phyloP scores from a whole-genome alignment of 1,140 invertebrate genomes.

The Cherax destructor region DNA sequence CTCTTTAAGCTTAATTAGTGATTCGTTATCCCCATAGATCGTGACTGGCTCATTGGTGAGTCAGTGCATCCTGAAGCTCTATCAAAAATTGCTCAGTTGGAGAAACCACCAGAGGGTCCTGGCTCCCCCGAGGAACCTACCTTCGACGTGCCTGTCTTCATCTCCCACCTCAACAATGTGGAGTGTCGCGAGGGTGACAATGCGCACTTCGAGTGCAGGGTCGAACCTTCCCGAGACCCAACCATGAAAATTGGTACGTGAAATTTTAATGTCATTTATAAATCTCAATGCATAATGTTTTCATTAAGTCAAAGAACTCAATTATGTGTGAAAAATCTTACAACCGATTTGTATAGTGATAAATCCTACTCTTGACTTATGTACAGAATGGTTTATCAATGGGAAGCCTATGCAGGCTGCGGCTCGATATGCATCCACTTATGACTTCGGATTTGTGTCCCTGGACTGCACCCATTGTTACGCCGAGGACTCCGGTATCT shows the following conservation, averaged over 20 bases:
- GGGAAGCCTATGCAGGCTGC: conserved; percentile 87
- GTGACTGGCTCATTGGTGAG: conserved; percentile 90
- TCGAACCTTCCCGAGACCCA: conserved; percentile 95
- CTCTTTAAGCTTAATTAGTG: no score
- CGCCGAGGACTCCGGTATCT: conserved; percentile 92
- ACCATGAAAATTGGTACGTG: conserved; percentile 86
- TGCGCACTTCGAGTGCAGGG: conserved; percentile 95
- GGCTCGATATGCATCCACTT: conserved; percentile 87
- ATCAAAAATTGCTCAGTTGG: conserved; percentile 89
- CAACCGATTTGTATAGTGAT: not conserved
- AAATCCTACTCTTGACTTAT: not conserved
- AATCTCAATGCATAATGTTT: not conserved
- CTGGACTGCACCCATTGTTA: conserved; percentile 89
- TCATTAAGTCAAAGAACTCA: not conserved
- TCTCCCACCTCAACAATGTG: conserved; percentile 92
- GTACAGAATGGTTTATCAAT: conserved; percentile 89
- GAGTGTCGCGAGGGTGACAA: conserved; percentile 92
- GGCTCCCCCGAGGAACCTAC: conserved; percentile 82
- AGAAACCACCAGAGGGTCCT: conserved; percentile 82
- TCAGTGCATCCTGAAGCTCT: conserved; percentile 93
- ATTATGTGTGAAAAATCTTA: not conserved
- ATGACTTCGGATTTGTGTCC: conserved; percentile 92
- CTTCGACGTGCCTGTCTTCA: conserved; percentile 91
- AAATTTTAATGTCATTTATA: not conserved
- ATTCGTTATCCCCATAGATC: conserved; percentile 76